Evolutionary conservation across 2,797 vertebrate genomes (phyloP).

Genomic region (Potorous gilbertii): DNA sequence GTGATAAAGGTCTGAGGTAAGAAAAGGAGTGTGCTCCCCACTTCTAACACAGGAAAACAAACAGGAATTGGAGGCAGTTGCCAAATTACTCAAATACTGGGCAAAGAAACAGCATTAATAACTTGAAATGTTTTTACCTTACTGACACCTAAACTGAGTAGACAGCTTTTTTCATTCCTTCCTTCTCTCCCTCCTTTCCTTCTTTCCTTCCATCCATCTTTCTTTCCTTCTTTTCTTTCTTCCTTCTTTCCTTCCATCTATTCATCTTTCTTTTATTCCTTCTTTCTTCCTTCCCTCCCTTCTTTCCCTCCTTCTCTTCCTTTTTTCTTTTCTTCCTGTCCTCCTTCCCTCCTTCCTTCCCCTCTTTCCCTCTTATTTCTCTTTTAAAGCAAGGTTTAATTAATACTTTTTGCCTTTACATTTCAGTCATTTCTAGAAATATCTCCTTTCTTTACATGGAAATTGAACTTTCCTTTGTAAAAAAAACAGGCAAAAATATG

Average conservation of each 20-base stretch:
- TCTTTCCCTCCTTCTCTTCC: neutral
- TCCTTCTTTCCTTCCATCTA: too few species aligned
- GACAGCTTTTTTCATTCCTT: neutral
- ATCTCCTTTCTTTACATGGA: neutral
- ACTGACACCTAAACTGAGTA: neutral
- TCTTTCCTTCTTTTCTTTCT: neutral
- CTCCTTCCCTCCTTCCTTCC: neutral
- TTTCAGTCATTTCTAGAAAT: neutral
- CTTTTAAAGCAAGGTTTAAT: neutral
- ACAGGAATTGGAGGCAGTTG: neutral
- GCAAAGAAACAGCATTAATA: conserved; percentile 27
- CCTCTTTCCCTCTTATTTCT: neutral
- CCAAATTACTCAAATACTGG: conserved; percentile 22
- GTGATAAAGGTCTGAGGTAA: conserved; percentile 40
- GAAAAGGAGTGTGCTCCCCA: neutral
- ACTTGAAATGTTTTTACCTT: neutral
- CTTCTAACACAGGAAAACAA: neutral
- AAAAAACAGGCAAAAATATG: too few species aligned
- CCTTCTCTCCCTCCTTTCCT: neutral
- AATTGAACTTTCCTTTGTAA: too few species aligned
- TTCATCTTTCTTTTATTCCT: too few species aligned
- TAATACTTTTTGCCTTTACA: neutral
- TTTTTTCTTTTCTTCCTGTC: neutral
- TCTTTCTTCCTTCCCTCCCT: neutral
- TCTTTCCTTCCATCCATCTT: neutral